Base-by-base conservation (phyloP, 1,140 invertebrate species). In the Mactra quadrangularis region DNA sequence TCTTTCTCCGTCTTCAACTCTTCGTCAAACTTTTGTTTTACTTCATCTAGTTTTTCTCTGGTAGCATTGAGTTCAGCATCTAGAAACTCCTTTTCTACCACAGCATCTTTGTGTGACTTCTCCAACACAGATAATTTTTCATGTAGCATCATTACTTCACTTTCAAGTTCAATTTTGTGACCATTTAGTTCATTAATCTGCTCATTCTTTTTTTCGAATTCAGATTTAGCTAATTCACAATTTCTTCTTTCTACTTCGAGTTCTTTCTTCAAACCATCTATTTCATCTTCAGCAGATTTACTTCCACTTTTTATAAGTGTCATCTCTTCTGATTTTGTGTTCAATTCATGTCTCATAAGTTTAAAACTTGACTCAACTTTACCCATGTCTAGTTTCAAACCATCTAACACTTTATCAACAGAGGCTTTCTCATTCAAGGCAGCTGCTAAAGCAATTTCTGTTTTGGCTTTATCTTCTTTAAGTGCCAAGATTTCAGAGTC, bases 331-430 rank as follows among this genome's bases (percentile, higher is more conserved):
- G 84, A 62, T 29, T 88, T 89, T 22, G 72, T 79, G n/a, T 83
- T 86, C 52, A 94, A 84, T 74, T 94, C 92, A 57, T 90, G 89
- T 86, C 92, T 93, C 93, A 94, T 93, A 19, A 90, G 87, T 45
- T 91, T 89, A 81, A 94, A 94, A 86, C 90, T 93, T 71, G 84
- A 88, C 57, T 93, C 91, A 22, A 94, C 89, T 76, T 92, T 92
- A n/a, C 89, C 86, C 87, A 94, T 90, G 87, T 94, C 91, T 45
- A 85, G 87, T 76, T 92, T 91, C 29, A 94, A 85, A 7, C 87
- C 85, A 59, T 90, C 89, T 19, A 94, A 74, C 11, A 91, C 91
- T 33, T 88, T 87, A 86, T 94, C 91, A 50, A 94, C 88, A 62
- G 90, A 88, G 27, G 86, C 81, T 71, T 94, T 94, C 72, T 94